A percentile compares a stretch with the other conserved stretches of the same genome.
Evolutionary conservation across 2,113 vertebrate species (phyloP).

Genomic region (Australoheros scitulus): DNA sequence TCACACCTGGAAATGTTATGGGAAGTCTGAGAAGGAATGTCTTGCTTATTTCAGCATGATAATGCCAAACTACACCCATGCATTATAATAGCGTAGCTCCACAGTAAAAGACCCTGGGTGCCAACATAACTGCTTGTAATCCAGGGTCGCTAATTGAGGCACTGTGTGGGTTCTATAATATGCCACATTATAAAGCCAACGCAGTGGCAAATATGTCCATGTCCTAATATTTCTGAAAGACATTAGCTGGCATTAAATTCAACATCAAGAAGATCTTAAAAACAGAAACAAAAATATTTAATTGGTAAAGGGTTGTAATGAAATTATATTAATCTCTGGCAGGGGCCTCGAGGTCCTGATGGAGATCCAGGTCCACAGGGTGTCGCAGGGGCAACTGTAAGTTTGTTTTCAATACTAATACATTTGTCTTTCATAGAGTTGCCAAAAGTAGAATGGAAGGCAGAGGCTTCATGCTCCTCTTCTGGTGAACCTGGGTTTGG

Average conservation of each 20-base stretch:
- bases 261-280: not conserved
- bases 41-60: not conserved
- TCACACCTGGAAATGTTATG: no score
- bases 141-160: not conserved
- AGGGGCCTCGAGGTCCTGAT: constrained; percentile 92
- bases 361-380: constrained; percentile 91
- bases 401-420: constrained; percentile 53
- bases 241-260: not conserved
- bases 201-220: not conserved
- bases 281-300: not conserved
- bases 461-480: not conserved
- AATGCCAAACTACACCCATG: not conserved
- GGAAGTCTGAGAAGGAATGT: no score
- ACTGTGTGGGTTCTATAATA: not conserved
- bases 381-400: constrained; percentile 88
- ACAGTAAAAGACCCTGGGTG: not conserved
- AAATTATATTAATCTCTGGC: constrained; percentile 11
- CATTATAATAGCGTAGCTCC: not conserved
- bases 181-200: not conserved
- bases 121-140: not conserved
- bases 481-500: not conserved
- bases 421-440: not conserved
- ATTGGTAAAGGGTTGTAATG: not conserved
- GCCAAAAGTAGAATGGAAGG: not conserved
- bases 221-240: not conserved